Base-by-base conservation (phyloP, 2,888 invertebrate species). In the Tetanocera ferruginea region DNA sequence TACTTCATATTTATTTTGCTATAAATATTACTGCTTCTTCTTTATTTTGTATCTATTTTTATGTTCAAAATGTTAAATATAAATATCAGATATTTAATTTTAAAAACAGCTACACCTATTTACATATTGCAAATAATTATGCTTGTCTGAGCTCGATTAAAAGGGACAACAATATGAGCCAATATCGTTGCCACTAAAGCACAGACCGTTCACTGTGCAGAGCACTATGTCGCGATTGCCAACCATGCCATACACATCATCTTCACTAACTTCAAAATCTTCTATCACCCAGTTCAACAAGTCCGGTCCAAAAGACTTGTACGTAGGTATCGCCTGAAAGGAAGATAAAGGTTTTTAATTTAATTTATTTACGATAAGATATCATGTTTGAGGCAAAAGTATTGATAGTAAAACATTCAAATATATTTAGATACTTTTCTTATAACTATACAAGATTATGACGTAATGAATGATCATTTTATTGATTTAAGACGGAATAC, bases 161-260 rank as follows among this genome's bases (percentile, higher is more conserved):
- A 86, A 87, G 8, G 86, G 86, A 82, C 86, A 86, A 43, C 86
- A 86, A 11, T 78, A 80, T 11, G 76, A 79, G 2, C 82, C 78
- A 52, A 86, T 80, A 69, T 83, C 75, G 5, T 78, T 70, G 73
- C 80, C 55, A 31, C 81, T 79, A 57, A 80, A 83, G 76, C 87
- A 86, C 51, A 82, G 77, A 0, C 84, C 86, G 23, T 70, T 43
- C 0, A 76, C 31, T 43, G 84, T 85, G 78, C 86, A 87, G 34
- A 85, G 34, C 5, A 79, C n/a, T 25, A 17, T 23, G 9, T 78
- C 67, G 11, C 78, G 72, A 5, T 64, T 57, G 3, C 78, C 55
- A 14, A 81, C 57, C 23, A 80, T 71, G 51, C 49, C 31, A 19
- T 82, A 83, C 72, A 86, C 79, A 67, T 82, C 83, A 14, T 78